Evolutionary conservation across 2,113 vertebrate genomes (phyloP).

Genomic region (Heptranchias perlo): DNA sequence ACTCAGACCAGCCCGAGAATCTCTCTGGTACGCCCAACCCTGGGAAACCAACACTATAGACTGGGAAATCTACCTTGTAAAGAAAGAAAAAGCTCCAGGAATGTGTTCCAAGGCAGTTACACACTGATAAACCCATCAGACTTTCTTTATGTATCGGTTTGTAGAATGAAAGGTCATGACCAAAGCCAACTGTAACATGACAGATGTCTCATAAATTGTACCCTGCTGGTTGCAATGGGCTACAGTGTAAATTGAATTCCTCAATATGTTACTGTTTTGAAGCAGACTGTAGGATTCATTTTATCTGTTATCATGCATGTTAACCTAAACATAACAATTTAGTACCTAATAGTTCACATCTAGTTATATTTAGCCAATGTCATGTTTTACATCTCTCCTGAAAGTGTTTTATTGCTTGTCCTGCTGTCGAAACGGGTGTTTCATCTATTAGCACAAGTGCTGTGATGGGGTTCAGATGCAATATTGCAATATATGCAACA

Average conservation of each 20-base stretch:
- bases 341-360: slow-evolving; percentile 15
- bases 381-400: not conserved
- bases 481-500: not conserved
- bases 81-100: not conserved
- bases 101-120: not conserved
- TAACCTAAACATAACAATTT: not conserved
- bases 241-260: not conserved
- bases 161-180: not conserved
- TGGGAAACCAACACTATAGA: not conserved
- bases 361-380: not conserved
- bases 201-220: slow-evolving; percentile 22
- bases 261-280: not conserved
- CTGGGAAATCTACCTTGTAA: not conserved
- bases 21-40: too few relatives aligned
- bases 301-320: not conserved
- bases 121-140: slow-evolving; percentile 28
- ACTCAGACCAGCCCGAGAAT: not conserved
- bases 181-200: slow-evolving; percentile 22
- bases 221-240: not conserved
- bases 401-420: not conserved
- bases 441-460: not conserved
- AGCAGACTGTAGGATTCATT: not conserved
- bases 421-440: not conserved
- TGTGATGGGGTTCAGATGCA: not conserved
- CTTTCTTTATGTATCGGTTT: slow-evolving; percentile 8